Evolutionary conservation across 2,113 vertebrate species (phyloP).

Genomic region (Tricholaema leucomelas): DNA sequence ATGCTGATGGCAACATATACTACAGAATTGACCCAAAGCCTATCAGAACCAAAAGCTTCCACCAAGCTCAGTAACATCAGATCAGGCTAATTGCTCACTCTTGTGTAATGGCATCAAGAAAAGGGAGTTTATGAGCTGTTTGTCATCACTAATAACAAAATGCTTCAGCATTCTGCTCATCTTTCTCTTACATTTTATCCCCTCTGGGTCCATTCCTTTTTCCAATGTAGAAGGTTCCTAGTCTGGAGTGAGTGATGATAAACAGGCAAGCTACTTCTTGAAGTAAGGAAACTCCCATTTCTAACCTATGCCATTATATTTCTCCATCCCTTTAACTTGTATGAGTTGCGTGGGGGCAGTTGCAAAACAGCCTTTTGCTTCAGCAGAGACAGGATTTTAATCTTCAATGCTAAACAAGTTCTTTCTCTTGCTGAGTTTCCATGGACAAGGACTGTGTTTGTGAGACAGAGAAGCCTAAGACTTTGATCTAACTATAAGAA

Average conservation of each 20-base stretch:
- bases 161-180: neutral
- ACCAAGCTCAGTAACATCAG: neutral
- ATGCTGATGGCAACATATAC: neutral
- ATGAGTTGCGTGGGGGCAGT: rapidly evolving
- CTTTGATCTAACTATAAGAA: neutral
- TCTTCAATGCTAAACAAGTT: neutral
- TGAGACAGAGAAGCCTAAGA: neutral
- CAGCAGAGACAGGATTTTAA: neutral
- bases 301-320: neutral
- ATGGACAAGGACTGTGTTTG: neutral
- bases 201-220: neutral
- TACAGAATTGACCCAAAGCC: neutral
- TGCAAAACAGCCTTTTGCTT: neutral
- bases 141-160: neutral
- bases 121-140: neutral
- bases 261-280: neutral
- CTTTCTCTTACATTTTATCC: neutral
- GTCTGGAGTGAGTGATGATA: neutral
- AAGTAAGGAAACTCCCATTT: neutral
- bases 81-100: neutral
- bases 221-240: neutral
- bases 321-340: neutral
- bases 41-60: neutral
- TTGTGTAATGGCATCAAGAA: neutral
- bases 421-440: neutral